Evolutionary conservation across 2,888 invertebrate species (phyloP).

Genomic region (Digitonthophagus gazella): DNA sequence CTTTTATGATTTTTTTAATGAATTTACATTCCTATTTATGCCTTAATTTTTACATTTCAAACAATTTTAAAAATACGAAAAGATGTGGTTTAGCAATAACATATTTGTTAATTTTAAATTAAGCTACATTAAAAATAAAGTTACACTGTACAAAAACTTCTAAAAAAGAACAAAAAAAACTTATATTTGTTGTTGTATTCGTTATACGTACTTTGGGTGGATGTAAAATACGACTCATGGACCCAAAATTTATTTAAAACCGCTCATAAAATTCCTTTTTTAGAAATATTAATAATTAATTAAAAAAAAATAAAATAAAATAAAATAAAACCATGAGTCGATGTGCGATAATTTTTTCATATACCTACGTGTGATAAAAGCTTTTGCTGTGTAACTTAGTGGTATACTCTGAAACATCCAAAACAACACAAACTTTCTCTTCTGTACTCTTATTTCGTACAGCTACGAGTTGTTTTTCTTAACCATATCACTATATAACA

Average conservation of each 20-base stretch:
- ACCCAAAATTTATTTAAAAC: no score
- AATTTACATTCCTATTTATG: no score
- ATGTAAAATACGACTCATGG: not conserved
- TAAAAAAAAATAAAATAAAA: not conserved
- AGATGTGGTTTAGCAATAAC: not conserved
- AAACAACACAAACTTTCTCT: not conserved
- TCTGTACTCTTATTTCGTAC: not conserved
- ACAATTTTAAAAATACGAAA: no score
- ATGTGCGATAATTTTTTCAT: not conserved
- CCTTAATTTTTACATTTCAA: no score
- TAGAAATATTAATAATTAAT: no score
- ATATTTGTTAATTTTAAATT: not conserved
- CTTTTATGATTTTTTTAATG: no score
- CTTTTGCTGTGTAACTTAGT: conserved; percentile 17
- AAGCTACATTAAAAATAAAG: not conserved
- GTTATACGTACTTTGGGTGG: not conserved
- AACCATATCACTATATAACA: not conserved
- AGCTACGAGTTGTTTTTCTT: not conserved
- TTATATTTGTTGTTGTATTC: not conserved
- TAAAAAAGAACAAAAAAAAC: not conserved
- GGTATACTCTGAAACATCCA: conserved; percentile 1
- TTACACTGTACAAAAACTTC: not conserved
- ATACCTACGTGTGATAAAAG: conserved; percentile 16
- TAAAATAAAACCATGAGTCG: not conserved
- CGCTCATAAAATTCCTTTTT: not conserved